These are phyloP conservation scores for Microtus californicus DNA, from an alignment of 2,797 vertebrate species.

Conservation along the genomic window DNA sequence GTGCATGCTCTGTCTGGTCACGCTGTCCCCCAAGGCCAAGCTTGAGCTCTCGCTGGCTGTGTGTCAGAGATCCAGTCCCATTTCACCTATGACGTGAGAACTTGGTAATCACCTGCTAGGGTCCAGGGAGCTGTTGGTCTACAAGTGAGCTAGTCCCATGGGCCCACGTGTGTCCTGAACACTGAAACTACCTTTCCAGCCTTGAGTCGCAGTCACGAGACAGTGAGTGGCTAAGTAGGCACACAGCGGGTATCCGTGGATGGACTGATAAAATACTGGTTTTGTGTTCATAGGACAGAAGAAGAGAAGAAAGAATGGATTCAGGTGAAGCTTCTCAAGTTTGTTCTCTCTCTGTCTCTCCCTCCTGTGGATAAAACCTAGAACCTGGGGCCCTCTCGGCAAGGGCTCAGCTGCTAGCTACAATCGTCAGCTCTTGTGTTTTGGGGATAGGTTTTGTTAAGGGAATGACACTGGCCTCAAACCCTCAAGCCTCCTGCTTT, in stretches of 20 bases:
- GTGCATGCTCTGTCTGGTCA: background rate
- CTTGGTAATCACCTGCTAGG: background rate
- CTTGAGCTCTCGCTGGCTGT: background rate
- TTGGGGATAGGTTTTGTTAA: background rate
- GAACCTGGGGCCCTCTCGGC: background rate
- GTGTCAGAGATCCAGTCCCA: background rate
- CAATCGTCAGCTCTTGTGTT: background rate
- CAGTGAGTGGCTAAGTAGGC: background rate
- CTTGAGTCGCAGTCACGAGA: background rate
- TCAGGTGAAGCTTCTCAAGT: slow-evolving; percentile 88
- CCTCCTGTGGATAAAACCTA: background rate
- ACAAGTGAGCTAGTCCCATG: background rate
- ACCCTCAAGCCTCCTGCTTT: background rate
- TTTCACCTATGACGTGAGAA: background rate
- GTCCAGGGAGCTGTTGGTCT: background rate
- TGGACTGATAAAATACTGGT: slow-evolving; percentile 29
- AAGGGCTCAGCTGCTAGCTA: background rate
- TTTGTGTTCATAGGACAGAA: slow-evolving; percentile 91
- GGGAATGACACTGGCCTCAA: background rate
- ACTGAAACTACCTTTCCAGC: background rate
- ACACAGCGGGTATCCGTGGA: background rate
- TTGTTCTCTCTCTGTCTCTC: background rate
- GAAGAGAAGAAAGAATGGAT: slow-evolving; percentile 98
- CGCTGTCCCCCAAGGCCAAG: background rate
- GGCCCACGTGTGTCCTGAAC: background rate